Conservation (phyloP, 2,113 vertebrate species). For the Coregonus clupeaformis region DNA sequence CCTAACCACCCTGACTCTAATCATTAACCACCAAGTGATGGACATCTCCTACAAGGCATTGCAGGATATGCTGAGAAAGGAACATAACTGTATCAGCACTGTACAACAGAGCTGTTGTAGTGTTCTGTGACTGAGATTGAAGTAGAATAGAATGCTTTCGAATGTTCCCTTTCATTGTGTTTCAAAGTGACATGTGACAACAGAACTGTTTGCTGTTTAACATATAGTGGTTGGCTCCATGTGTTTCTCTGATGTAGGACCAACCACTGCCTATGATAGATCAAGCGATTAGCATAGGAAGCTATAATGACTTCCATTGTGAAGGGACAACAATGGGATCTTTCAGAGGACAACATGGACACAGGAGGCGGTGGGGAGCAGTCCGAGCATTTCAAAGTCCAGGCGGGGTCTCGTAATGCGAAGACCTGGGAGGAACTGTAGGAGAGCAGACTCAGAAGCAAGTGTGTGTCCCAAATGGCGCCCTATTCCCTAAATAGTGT, state of each 20-base stretch:
- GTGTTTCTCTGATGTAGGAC: conserved; percentile 28
- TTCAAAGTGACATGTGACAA: background rate
- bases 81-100: no score
- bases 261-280: conserved; percentile 9
- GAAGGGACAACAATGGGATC: conserved; percentile 37
- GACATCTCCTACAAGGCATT: no score
- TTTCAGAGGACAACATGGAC: conserved; percentile 22
- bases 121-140: no score
- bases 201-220: background rate
- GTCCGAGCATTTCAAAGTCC: conserved; percentile 19
- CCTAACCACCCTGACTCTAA: no score
- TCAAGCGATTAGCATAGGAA: conserved; percentile 48
- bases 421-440: background rate
- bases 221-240: conserved; percentile 12
- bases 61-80: no score
- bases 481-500: background rate
- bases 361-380: background rate
- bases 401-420: background rate
- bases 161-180: no score
- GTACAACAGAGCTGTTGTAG: no score
- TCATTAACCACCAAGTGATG: no score
- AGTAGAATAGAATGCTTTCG: no score
- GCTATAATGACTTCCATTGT: conserved; percentile 48
- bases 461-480: background rate
- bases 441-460: background rate